Evolutionary conservation across 2,888 invertebrate species (phyloP), one percentile per base, ranked within the genome.

Genomic region (Oscheius sp.): DNA sequence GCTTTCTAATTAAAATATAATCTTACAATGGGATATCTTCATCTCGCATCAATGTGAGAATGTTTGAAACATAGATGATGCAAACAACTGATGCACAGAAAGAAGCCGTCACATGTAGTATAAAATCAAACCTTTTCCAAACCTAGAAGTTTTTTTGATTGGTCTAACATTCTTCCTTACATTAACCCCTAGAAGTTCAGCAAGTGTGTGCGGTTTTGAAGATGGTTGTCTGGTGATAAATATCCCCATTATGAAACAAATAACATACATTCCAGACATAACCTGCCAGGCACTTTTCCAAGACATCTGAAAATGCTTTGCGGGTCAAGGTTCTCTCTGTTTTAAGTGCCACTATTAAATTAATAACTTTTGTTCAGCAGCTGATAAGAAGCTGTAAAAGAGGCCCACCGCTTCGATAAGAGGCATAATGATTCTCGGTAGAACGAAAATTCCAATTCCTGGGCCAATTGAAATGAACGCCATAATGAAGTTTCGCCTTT

Each of bases 381-480:
- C 42, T 39, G 55, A 55, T 55, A 66, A 66, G 45, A 39, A 25
- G 23, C 33, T 3, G 27, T 48, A 50, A 50, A 48, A 52, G 29
- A 33, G 15, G 61, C 67, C 72, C 17, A 79, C 79, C 61, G 58
- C 72, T 8, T 64, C 46, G 57, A 75, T 72, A 15, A 75, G 64
- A 25, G 57, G 68, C 45, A 74, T 71, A 45, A 75, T 63, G 3
- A 77, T 69, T 29, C 74, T 69, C 1, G 79, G 79, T 8, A 79
- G 65, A 1, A 76, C 46, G 37, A 77, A 79, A 23, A 77, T 75
- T 17, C 77, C 79, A 12, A 79, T 63, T 39, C 77, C 79, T 0
- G 79, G 79, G 3, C 79, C 79, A 27, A 79, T 76, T 8, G 72
- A 71, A 31, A 79, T 77, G n/a, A 73, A 74, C 1, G 73, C 67